Evolutionary conservation across 2,888 invertebrate genomes (phyloP).

Genomic region (Thecophora atra): DNA sequence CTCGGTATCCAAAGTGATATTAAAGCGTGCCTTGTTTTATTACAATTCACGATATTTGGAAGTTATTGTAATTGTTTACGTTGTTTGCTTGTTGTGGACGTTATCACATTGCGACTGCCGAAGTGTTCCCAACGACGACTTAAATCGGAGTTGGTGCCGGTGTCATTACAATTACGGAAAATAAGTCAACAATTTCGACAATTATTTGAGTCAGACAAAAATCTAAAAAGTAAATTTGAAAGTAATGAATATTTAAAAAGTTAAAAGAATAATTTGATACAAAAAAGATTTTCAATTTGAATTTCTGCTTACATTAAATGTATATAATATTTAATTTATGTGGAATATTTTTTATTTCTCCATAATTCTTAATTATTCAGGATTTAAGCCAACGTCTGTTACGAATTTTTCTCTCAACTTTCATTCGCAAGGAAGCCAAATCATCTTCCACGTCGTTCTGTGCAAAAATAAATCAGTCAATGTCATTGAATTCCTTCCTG

Average conservation of each 20-base stretch:
- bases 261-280: neutral
- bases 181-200: no score
- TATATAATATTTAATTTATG: no score
- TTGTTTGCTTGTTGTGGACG: neutral
- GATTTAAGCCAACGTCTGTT: neutral
- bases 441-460: neutral
- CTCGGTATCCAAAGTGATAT: conserved; percentile 12
- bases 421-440: neutral
- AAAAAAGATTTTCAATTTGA: no score
- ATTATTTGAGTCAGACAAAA: no score
- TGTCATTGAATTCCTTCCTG: conserved; percentile 4
- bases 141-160: no score
- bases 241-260: neutral
- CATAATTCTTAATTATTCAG: no score
- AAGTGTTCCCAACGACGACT: no score
- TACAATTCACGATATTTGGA: neutral
- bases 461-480: conserved; percentile 23
- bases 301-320: no score
- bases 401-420: neutral
- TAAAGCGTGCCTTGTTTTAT: conserved; percentile 5
- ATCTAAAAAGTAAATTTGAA: no score
- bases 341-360: no score
- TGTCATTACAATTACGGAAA: no score
- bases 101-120: neutral
- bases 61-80: neutral